Base-by-base conservation (phyloP, 2,113 vertebrate genomes). In the Dermatemys mawii region DNA sequence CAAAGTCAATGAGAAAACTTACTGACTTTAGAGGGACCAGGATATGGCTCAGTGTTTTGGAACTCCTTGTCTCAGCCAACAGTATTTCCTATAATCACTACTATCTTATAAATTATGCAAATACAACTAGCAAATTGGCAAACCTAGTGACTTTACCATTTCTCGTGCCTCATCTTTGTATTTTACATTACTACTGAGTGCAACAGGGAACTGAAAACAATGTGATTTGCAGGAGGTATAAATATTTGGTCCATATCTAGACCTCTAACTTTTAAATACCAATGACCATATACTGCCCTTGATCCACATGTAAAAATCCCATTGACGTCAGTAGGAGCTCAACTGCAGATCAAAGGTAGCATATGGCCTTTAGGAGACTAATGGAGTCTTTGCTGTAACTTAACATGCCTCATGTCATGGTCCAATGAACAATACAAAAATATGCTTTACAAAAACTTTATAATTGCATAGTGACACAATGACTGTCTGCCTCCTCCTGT, bases 41-140 rank as follows among this genome's bases (percentile, higher is more conserved):
- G 14, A 38, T 0, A 70, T 6, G 48, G 27, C 24, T 13, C 26
- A 60, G 6, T 6, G 50, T 38, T 4, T 84, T 50, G 50, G 19
- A 44, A 3, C 0, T 13, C 41, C 41, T 46, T 13, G 0, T 32
- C 16, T 32, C 2, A 1, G 6, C 11, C 16, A 29, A 1, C 29
- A 49, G 2, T 19, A 51, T 75, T 46, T 57, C 16, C 49, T 73
- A 35, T 76, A 13, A 85, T 55, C 8, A 75, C 5, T 4, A 2
- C 48, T 16, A 29, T 14, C 35, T 82, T 67, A 49, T 6, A 88
- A 78, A 26, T 80, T 6, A 88, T 2, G 54, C 35, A 67, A 32
- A 60, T 38, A 38, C 60, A 81, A 81, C 44, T 41, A 88, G 60
- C 67, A 32, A 78, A 75, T 51, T 2, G 63, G 70, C 79, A 76